Evolutionary conservation across 2,797 vertebrate species (phyloP).

Genomic region (Chelonia mydas): DNA sequence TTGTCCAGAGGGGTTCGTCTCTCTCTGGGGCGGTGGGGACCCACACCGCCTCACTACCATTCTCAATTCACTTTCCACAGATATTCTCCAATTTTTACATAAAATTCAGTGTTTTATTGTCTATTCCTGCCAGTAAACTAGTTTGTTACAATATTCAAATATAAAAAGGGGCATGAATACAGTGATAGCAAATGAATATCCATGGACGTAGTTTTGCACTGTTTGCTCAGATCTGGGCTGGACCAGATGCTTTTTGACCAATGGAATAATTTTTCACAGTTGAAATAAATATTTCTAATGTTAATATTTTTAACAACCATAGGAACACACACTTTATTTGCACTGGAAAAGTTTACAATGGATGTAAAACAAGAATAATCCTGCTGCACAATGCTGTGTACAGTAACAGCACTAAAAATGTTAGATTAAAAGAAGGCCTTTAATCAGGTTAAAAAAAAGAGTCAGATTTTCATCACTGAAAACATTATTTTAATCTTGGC

Average conservation of each 20-base stretch:
- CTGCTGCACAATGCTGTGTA: background rate
- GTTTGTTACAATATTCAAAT: constrained; percentile 27
- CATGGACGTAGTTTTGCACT: constrained; percentile 21
- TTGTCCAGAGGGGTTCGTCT: too few species aligned
- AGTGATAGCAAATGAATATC: constrained; percentile 38
- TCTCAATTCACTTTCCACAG: constrained; percentile 15
- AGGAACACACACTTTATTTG: constrained; percentile 8
- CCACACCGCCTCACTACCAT: too few species aligned
- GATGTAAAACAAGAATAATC: background rate
- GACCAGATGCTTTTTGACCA: constrained; percentile 2
- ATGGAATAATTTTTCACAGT: background rate
- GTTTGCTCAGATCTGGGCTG: constrained; percentile 28
- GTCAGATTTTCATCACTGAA: background rate
- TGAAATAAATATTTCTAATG: constrained; percentile 31
- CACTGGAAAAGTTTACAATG: constrained; percentile 4
- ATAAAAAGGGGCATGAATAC: constrained; percentile 7
- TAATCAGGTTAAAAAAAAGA: background rate
- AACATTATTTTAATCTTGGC: background rate
- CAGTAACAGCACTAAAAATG: background rate
- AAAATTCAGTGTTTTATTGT: constrained; percentile 28
- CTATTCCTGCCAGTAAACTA: constrained; percentile 34
- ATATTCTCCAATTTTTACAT: constrained; percentile 52
- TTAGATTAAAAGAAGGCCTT: background rate
- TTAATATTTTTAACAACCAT: constrained; percentile 39
- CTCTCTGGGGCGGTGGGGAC: too few species aligned